Evolutionary conservation across 2,113 vertebrate species (phyloP).

Genomic region (Pagrus major): DNA sequence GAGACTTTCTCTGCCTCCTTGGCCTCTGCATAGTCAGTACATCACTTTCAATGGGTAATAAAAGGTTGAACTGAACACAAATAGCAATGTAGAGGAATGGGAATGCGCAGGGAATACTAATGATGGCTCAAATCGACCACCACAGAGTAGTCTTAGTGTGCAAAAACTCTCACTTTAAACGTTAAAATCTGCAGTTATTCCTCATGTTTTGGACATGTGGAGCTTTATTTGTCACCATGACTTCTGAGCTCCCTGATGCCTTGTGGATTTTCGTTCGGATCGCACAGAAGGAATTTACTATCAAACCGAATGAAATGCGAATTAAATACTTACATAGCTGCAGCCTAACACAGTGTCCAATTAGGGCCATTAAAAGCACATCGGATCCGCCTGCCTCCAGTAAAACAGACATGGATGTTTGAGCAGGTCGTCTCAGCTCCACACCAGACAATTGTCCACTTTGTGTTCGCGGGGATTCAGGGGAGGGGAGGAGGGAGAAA

Average conservation of each 20-base stretch:
- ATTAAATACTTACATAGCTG: conserved; percentile 54
- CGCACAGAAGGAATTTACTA: not conserved
- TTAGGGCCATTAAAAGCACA: conserved; percentile 77
- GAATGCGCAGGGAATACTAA: conserved; percentile 29
- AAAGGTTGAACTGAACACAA: conserved; percentile 29
- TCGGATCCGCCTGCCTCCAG: conserved; percentile 61
- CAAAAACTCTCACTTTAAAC: not conserved
- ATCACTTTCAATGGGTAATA: conserved; percentile 30
- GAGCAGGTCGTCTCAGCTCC: conserved; percentile 67
- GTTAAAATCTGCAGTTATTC: not conserved
- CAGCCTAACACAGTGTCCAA: conserved; percentile 61
- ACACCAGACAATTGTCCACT: conserved; percentile 83
- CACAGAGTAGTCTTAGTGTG: not conserved
- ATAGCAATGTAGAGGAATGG: not conserved
- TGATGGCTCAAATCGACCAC: not conserved
- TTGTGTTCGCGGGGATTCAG: conserved; percentile 82
- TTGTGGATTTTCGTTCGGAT: not conserved
- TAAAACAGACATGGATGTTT: conserved; percentile 83
- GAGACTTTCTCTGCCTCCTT: conserved; percentile 41
- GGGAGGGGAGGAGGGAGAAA: not conserved
- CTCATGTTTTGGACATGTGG: not conserved
- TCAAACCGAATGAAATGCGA: not conserved
- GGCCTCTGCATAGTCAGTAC: not conserved
- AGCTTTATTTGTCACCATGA: not conserved
- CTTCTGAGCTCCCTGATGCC: not conserved